phyloP scores from a whole-genome alignment of 2,888 invertebrate genomes.

The Erebia epiphron region DNA sequence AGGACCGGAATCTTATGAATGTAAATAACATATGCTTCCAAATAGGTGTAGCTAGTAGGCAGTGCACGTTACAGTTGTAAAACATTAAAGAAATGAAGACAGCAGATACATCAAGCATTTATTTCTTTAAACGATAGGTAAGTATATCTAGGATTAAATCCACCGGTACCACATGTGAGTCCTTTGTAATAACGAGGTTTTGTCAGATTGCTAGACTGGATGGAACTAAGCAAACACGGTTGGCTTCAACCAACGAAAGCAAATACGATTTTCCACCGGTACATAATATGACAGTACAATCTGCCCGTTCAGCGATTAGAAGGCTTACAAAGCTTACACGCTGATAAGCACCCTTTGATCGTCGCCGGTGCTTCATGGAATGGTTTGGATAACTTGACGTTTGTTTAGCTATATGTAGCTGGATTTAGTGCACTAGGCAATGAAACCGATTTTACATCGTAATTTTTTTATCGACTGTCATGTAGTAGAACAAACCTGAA shows the following conservation, averaged over 20 bases:
- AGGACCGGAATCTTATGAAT: too few relatives aligned
- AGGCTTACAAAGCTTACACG: constrained; percentile 51
- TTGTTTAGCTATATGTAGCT: too few relatives aligned
- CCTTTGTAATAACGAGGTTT: neutral
- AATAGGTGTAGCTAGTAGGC: too few relatives aligned
- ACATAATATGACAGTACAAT: constrained; percentile 8
- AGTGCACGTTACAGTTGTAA: too few relatives aligned
- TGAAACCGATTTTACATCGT: too few relatives aligned
- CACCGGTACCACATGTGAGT: neutral
- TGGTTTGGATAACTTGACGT: constrained; percentile 40
- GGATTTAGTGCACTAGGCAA: too few relatives aligned
- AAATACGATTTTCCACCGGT: constrained; percentile 7
- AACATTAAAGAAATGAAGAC: too few relatives aligned
- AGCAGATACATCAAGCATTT: too few relatives aligned
- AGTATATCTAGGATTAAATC: neutral
- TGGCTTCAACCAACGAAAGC: neutral
- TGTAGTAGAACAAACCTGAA: too few relatives aligned
- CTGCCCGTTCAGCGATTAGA: constrained; percentile 15
- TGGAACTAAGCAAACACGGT: constrained; percentile 3
- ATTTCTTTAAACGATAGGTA: neutral
- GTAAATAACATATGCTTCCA: too few relatives aligned
- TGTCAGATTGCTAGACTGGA: neutral
- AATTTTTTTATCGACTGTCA: too few relatives aligned
- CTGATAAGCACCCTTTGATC: constrained; percentile 56
- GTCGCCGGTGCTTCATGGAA: constrained; percentile 48